These are phyloP conservation scores for Chymomyza costata DNA, from an alignment of 1,140 invertebrate genomes.

Conservation along the genomic window DNA sequence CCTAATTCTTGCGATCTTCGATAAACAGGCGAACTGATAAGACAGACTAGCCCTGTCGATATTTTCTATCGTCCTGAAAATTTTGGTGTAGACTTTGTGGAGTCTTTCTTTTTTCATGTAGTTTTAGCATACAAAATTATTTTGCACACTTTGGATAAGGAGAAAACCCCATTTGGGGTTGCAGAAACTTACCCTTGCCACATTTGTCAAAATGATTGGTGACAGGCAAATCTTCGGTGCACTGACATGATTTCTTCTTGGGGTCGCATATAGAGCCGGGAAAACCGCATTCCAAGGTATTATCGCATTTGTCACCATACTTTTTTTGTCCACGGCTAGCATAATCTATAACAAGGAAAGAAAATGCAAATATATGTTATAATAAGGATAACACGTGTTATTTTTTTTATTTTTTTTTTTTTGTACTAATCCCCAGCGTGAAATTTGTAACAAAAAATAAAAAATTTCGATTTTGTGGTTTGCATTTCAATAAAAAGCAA, in stretches of 20 bases:
- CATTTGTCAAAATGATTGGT: constrained; percentile 91
- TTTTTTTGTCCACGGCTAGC: constrained; percentile 78
- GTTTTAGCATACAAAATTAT: too few relatives aligned
- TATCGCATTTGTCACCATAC: constrained; percentile 84
- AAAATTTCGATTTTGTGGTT: constrained; percentile 45
- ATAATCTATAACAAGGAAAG: constrained; percentile 68
- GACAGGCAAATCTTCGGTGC: constrained; percentile 81
- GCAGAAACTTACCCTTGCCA: constrained; percentile 83
- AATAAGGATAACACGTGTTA: too few relatives aligned
- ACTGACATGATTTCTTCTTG: constrained; percentile 81
- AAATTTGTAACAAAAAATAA: constrained; percentile 56
- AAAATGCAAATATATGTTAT: too few relatives aligned
- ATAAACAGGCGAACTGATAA: too few relatives aligned
- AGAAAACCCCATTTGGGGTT: too few relatives aligned
- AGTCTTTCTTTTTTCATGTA: too few relatives aligned
- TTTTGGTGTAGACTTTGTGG: too few relatives aligned
- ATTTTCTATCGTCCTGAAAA: too few relatives aligned
- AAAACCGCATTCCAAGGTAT: constrained; percentile 83
- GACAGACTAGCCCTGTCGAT: too few relatives aligned
- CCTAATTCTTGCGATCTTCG: too few relatives aligned
- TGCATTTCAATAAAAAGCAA: constrained; percentile 39
- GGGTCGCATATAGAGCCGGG: constrained; percentile 83
- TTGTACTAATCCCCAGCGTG: constrained; percentile 51
- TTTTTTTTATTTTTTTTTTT: too few relatives aligned
- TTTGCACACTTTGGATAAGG: too few relatives aligned